phyloP scores from a whole-genome alignment of 1,140 invertebrate genomes.

The Drosophila miranda region DNA sequence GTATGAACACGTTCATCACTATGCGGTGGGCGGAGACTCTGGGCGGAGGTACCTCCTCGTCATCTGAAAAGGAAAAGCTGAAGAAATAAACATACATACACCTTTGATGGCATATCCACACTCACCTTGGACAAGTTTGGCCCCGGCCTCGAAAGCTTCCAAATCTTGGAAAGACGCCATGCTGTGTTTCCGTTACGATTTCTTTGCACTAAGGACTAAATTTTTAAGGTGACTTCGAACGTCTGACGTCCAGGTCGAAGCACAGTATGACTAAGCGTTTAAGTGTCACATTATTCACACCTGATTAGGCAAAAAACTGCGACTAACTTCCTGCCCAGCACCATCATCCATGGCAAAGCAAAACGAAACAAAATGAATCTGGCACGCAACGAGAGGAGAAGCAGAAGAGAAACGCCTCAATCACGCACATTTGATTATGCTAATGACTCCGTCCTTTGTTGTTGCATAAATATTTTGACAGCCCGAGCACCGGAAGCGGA shows the following conservation, averaged over 20 bases:
- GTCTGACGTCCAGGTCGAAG: slow-evolving; percentile 33
- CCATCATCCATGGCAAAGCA: slow-evolving; percentile 17
- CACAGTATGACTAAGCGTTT: slow-evolving; percentile 34
- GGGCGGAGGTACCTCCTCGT: background rate
- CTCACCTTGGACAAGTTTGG: background rate
- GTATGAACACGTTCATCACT: background rate
- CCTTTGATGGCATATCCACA: background rate
- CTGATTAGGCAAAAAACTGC: slow-evolving; percentile 52
- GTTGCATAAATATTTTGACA: slow-evolving; percentile 58
- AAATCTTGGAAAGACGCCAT: background rate
- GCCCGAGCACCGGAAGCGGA: slow-evolving; percentile 38
- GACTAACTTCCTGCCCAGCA: slow-evolving; percentile 18
- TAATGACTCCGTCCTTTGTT: slow-evolving; percentile 59
- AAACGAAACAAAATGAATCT: slow-evolving; percentile 54
- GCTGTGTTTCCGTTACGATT: background rate
- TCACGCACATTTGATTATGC: slow-evolving; percentile 77
- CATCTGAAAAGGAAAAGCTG: background rate
- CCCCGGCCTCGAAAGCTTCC: background rate
- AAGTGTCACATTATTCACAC: slow-evolving; percentile 68
- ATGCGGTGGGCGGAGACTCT: background rate
- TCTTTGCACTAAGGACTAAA: too few relatives aligned
- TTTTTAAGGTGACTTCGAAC: background rate
- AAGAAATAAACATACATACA: too few relatives aligned
- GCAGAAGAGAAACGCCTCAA: slow-evolving; percentile 38
- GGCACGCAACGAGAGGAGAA: slow-evolving; percentile 53